Conservation (phyloP, 1,140 invertebrate genomes). For the roundworm (Caenorhabditis elegans) region WBcel235 BX284605.5:11309001-11309500, state of each 20-base stretch:
- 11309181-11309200: not conserved
- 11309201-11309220: not conserved
- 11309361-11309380: too few relatives aligned
- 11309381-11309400: not conserved
- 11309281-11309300: not conserved
- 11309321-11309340: not conserved
- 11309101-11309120: not conserved
- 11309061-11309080: slow-evolving; percentile 23
- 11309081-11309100: not conserved
- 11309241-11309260: not conserved
- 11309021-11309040: not conserved
- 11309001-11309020: not conserved
- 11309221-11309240: not conserved
- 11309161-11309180: not conserved
- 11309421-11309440: not conserved
- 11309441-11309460: slow-evolving; percentile 10
- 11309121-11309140: not conserved
- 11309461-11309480: slow-evolving; percentile 25
- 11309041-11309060: not conserved
- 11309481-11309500: not conserved
- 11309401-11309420: not conserved
- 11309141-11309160: slow-evolving; percentile 15
- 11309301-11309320: not conserved
- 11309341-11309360: too few relatives aligned
- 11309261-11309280: not conserved